A percentile compares a stretch with the other conserved stretches of the same genome.
Conservation (phyloP, 2,797 vertebrate genomes). For the Discoglossus pictus region DNA sequence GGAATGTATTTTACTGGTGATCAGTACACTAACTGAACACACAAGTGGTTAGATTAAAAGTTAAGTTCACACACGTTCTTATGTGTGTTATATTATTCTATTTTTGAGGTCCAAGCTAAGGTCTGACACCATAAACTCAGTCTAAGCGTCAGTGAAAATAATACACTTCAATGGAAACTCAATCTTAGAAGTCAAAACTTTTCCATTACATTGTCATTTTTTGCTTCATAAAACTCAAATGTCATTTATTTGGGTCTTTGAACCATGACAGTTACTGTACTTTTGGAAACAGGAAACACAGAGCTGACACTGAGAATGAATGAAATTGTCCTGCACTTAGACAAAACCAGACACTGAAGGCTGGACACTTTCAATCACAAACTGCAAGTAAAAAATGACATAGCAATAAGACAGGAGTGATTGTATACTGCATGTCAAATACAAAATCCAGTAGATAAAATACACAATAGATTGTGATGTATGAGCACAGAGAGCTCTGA, state of each 20-base stretch:
- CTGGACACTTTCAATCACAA: constrained; percentile 40
- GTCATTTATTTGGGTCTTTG: constrained; percentile 44
- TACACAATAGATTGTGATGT: constrained; percentile 24
- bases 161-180: constrained; percentile 30
- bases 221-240: constrained; percentile 42
- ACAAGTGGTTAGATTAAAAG: too few relatives aligned
- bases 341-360: constrained; percentile 32
- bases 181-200: constrained; percentile 34
- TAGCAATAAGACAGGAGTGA: background rate
- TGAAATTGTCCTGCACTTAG: constrained; percentile 41
- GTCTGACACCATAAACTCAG: constrained; percentile 13
- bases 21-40: too few relatives aligned
- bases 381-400: constrained; percentile 29
- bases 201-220: constrained; percentile 40
- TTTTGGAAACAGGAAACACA: constrained; percentile 40
- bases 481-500: constrained; percentile 2
- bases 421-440: constrained; percentile 15
- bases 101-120: constrained; percentile 7
- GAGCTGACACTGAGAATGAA: constrained; percentile 43
- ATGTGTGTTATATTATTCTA: too few relatives aligned
- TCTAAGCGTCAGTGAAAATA: constrained; percentile 17
- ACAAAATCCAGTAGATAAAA: constrained; percentile 7
- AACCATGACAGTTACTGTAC: constrained; percentile 44
- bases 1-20: too few relatives aligned
- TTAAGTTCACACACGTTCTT: too few relatives aligned